phyloP scores from a whole-genome alignment of 1,140 invertebrate species.

The Scaptomyza pallida region DNA sequence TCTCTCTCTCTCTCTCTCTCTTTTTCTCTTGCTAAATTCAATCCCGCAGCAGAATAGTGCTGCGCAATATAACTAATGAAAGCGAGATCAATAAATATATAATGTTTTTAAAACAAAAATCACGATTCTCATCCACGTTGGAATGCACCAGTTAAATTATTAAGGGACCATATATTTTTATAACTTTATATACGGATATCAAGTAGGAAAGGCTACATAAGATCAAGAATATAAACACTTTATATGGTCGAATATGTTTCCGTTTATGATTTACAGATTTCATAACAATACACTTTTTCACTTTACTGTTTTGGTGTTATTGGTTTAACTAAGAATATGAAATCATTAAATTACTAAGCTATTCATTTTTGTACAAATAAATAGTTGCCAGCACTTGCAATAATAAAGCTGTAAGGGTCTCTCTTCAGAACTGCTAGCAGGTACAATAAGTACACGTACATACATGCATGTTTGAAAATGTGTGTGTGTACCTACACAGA shows the following conservation, averaged over 20 bases:
- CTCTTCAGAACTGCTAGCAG: slow-evolving; percentile 9
- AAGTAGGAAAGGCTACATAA: no score
- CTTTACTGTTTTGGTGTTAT: no score
- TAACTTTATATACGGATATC: no score
- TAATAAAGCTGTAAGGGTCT: slow-evolving; percentile 8
- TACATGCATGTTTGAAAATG: slow-evolving; percentile 8
- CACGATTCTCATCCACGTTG: no score
- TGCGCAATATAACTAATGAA: slow-evolving; percentile 2
- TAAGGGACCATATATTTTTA: no score
- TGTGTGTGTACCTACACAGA: background rate
- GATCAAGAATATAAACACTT: no score
- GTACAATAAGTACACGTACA: slow-evolving; percentile 1
- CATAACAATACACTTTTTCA: no score
- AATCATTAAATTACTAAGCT: background rate
- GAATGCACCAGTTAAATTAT: no score
- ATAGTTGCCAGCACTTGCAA: slow-evolving; percentile 15
- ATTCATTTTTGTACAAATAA: background rate
- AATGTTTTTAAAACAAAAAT: no score
- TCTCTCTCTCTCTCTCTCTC: slow-evolving; percentile 23
- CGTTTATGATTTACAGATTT: no score
- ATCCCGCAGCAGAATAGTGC: slow-evolving; percentile 6
- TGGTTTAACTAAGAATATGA: background rate
- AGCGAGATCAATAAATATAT: no score
- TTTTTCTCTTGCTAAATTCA: slow-evolving; percentile 4
- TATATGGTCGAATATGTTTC: no score